A percentile compares a stretch with the other conserved stretches of the same genome.
Conservation (phyloP, 2,888 invertebrate species). For the Ditylenchus weischeri region DNA sequence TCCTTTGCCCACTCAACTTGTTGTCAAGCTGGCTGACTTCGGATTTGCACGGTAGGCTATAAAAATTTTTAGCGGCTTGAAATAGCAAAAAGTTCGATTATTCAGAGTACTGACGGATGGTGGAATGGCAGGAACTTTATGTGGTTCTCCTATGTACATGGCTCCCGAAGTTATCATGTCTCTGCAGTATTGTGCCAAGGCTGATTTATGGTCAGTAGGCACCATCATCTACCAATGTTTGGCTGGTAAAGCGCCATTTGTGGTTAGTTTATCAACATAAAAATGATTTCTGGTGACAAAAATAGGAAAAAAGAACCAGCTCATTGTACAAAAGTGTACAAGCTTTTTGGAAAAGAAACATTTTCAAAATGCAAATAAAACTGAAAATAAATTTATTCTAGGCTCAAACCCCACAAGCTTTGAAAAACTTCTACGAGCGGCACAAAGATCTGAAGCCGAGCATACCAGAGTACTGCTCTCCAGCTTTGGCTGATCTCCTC, state of each 20-base stretch:
- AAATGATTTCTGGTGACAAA: constrained; percentile 8
- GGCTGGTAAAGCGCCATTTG: constrained; percentile 94
- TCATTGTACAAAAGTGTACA: too few species aligned
- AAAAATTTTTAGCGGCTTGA: background rate
- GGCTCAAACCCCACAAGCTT: constrained; percentile 92
- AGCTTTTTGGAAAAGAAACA: too few species aligned
- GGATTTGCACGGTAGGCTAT: constrained; percentile 83
- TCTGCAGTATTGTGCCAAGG: constrained; percentile 94
- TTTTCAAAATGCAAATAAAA: background rate
- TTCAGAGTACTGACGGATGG: constrained; percentile 80
- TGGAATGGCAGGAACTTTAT: constrained; percentile 97
- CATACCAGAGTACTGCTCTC: constrained; percentile 87
- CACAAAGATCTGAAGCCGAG: constrained; percentile 66
- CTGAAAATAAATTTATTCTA: constrained; percentile 61
- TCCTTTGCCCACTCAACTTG: constrained; percentile 79
- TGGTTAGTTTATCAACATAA: constrained; percentile 39
- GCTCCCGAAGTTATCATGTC: constrained; percentile 87
- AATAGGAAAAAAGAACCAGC: too few species aligned
- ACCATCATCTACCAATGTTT: constrained; percentile 98
- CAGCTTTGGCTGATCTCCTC: constrained; percentile 80
- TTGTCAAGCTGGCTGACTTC: constrained; percentile 93
- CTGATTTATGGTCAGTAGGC: constrained; percentile 97
- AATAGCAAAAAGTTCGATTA: background rate
- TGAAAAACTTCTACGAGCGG: constrained; percentile 93
- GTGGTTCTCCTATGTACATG: constrained; percentile 99